A percentile compares a stretch with the other conserved stretches of the same genome.
Evolutionary conservation across 1,140 invertebrate genomes (phyloP).

Genomic region (Drosophila pachea): DNA sequence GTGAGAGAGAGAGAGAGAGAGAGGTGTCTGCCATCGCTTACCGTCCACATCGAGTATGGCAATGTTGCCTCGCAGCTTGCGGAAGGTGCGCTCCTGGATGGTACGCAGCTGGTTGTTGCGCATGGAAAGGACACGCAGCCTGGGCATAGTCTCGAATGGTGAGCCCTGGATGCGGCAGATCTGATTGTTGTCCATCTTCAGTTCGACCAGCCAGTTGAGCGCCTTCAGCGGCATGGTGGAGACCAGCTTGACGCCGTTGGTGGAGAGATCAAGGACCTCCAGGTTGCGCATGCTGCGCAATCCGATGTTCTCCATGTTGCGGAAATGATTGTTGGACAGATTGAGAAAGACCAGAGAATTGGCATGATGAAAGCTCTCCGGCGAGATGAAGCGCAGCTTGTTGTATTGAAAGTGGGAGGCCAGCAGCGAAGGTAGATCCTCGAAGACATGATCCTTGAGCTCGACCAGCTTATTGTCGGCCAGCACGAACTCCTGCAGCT

Average conservation of each 20-base stretch:
- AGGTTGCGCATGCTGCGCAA: conserved; percentile 85
- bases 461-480: conserved; percentile 87
- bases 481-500: conserved; percentile 87
- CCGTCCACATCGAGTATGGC: conserved; percentile 91
- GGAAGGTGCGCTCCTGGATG: conserved; percentile 87
- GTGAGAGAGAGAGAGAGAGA: too few species aligned
- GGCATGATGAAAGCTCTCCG: conserved; percentile 87
- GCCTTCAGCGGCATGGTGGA: conserved; percentile 82
- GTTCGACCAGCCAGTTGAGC: conserved; percentile 91
- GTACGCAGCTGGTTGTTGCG: conserved; percentile 88
- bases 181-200: conserved; percentile 88
- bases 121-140: conserved; percentile 88
- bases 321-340: conserved; percentile 88
- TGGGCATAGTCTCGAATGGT: conserved; percentile 89
- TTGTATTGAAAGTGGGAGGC: conserved; percentile 90
- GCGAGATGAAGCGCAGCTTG: conserved; percentile 84
- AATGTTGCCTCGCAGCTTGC: conserved; percentile 87
- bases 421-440: conserved; percentile 86
- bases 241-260: conserved; percentile 87
- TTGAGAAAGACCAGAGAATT: conserved; percentile 89
- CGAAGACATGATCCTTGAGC: conserved; percentile 86
- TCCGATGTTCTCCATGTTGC: conserved; percentile 85
- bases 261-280: conserved; percentile 89
- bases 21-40: conserved; percentile 79
- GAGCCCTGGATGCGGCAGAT: conserved; percentile 85